phyloP scores from a whole-genome alignment of 2,113 vertebrate species.

The Daboia siamensis region DNA sequence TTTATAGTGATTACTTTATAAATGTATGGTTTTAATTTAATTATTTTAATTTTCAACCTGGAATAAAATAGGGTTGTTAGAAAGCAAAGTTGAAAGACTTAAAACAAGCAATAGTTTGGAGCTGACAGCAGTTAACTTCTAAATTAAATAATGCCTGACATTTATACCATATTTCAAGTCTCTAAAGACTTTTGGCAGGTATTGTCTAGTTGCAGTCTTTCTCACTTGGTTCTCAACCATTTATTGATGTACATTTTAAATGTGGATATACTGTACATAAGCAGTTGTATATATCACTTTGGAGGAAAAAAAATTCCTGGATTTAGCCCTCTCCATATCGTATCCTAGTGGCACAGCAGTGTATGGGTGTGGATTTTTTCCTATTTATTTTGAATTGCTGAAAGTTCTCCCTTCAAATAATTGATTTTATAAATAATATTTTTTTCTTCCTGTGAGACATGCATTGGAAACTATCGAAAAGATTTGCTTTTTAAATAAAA shows the following conservation, averaged over 20 bases:
- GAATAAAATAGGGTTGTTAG: neutral
- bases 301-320: neutral
- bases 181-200: neutral
- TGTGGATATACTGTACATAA: neutral
- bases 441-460: neutral
- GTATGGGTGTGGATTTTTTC: neutral
- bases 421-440: neutral
- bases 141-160: neutral
- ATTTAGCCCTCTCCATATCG: neutral
- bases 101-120: neutral
- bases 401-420: neutral
- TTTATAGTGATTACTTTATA: neutral
- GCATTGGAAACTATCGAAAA: constrained; percentile 3
- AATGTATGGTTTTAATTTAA: neutral
- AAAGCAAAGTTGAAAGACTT: neutral
- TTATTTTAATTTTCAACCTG: neutral
- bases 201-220: neutral
- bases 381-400: neutral
- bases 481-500: constrained; percentile 19
- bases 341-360: neutral
- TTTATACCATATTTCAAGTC: neutral
- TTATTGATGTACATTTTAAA: neutral
- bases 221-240: neutral
- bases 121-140: neutral
- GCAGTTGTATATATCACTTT: neutral